Evolutionary conservation across 2,888 invertebrate genomes (phyloP).

Genomic region (Himalopsyche japonica): DNA sequence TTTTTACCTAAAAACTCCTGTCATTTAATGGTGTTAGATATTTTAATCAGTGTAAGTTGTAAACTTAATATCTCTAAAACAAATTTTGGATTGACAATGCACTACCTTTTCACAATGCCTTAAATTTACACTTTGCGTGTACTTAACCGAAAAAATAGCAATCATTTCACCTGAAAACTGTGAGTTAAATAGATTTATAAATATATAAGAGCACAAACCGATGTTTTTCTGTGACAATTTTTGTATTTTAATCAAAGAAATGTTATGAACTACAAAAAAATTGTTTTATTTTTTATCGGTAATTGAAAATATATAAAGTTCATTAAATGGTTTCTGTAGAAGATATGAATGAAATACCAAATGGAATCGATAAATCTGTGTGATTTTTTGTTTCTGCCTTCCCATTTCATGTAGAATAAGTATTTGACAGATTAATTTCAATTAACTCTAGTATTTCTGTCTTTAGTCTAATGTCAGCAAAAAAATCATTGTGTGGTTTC

Average conservation of each 20-base stretch:
- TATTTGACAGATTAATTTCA: neutral
- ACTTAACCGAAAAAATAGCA: neutral
- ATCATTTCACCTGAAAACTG: neutral
- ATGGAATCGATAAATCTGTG: no score
- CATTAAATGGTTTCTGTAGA: no score
- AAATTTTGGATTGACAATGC: neutral
- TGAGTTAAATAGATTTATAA: neutral
- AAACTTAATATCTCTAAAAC: neutral
- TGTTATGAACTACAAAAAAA: neutral
- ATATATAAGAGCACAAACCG: neutral
- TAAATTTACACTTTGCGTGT: neutral
- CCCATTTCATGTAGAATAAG: neutral
- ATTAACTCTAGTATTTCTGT: neutral
- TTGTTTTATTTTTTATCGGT: neutral
- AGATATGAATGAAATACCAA: no score
- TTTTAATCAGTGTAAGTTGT: neutral
- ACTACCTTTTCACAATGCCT: neutral
- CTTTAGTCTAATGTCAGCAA: neutral
- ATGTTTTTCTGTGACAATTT: neutral
- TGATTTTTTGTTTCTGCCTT: no score
- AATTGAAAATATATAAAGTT: neutral
- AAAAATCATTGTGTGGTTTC: neutral
- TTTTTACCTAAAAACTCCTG: neutral
- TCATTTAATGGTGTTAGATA: neutral
- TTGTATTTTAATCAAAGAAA: neutral